Base-by-base conservation (phyloP, 2,797 vertebrate species). In the Melanotaenia pygmaea region DNA sequence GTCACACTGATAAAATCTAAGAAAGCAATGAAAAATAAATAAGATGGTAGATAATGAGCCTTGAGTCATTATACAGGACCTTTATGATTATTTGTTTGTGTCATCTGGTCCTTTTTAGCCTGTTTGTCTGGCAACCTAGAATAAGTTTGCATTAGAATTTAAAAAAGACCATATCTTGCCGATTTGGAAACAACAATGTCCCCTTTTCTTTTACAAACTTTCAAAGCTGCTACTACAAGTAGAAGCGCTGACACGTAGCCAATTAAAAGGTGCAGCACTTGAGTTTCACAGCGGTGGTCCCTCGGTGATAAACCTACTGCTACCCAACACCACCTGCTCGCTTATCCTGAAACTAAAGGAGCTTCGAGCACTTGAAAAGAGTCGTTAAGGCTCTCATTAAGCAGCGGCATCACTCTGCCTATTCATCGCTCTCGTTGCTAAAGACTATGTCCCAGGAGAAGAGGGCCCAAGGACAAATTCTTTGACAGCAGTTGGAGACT, bases 351-450 rank as follows among this genome's bases (percentile, higher is more conserved):
- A 87, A 85, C 67, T 75, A 77, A 81, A 81, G 74, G 62, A 70
- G 59, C 80, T 77, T 74, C 59, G 35, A 81, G 81, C 70, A 30
- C 73, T 51, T 76, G 30, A 72, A 87, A 75, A 8, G 64, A 70
- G 68, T 86, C 35, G 59, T 81, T 83, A 70, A 76, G 77, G 62
- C 74, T 78, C 56, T 83, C 86, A 85, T 89, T 87, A 87, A 74
- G 62, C 47, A 5, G 72, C 68, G 13, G 69, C 68, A 68, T 79
- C 58, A 70, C 62, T 26, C 76, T 32, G 45, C 32, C 34, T 54
- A 65, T 80, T 75, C 69, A 79, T 64, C 66, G 14, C 77, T 67
- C 60, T 58, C 77, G 80, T 78, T 88, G 82, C 86, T 79, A 68
- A 54, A 58, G 85, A 72, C 57, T 53, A 9, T 69, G 67, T 67